phyloP scores from a whole-genome alignment of 2,113 vertebrate genomes.

The Saccopteryx leptura region DNA sequence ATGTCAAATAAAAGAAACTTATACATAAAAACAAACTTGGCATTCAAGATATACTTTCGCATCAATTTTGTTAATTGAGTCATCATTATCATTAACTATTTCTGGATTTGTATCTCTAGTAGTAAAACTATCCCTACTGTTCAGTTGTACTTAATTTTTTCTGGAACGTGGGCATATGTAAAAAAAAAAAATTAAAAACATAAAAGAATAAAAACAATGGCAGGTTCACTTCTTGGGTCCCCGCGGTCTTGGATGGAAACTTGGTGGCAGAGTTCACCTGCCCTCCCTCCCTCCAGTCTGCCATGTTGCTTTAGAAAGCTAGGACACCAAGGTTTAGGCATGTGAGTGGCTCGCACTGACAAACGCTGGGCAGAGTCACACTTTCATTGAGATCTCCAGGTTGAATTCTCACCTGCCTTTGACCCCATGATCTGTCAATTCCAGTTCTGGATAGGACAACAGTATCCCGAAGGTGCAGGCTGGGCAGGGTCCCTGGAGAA shows the following conservation, averaged over 20 bases:
- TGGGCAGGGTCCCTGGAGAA: not conserved
- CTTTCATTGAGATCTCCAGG: not conserved
- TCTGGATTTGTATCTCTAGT: not conserved
- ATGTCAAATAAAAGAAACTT: slow-evolving; percentile 23
- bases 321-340: not conserved
- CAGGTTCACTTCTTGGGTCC: not conserved
- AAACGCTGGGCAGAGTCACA: not conserved
- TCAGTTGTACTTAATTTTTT: slow-evolving; percentile 17
- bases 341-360: not conserved
- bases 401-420: not conserved
- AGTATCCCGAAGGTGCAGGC: not conserved
- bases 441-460: not conserved
- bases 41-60: not conserved
- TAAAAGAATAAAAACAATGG: not conserved
- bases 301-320: not conserved
- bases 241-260: not conserved
- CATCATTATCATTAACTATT: not conserved
- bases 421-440: not conserved
- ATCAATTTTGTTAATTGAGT: slow-evolving; percentile 14
- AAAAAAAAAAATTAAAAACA: not conserved
- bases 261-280: not conserved
- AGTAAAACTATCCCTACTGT: not conserved
- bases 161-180: not conserved
- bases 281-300: not conserved
- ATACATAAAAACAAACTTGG: not conserved